phyloP scores from a whole-genome alignment of 2,113 vertebrate genomes.

The Bostrychus sinensis region DNA sequence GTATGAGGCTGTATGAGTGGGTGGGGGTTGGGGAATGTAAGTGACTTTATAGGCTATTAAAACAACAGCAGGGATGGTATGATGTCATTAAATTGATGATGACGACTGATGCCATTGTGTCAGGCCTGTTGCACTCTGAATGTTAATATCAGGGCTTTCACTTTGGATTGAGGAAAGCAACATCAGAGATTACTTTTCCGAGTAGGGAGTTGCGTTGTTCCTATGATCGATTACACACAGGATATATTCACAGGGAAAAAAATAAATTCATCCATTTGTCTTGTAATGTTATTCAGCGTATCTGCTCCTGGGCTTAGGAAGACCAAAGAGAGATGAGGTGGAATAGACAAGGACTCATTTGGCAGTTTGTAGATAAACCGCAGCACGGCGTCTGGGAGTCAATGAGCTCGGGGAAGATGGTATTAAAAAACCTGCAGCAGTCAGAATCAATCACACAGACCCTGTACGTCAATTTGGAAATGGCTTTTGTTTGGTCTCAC shows the following conservation, averaged over 20 bases:
- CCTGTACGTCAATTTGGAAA: slow-evolving; percentile 77
- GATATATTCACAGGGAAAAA: slow-evolving; percentile 14
- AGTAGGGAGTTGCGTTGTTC: slow-evolving; percentile 16
- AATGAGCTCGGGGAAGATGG: slow-evolving; percentile 74
- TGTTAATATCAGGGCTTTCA: slow-evolving; percentile 21
- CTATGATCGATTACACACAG: slow-evolving; percentile 32
- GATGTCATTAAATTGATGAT: slow-evolving; percentile 33
- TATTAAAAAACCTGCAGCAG: slow-evolving; percentile 78
- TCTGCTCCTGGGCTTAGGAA: neutral
- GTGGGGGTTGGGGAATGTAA: neutral
- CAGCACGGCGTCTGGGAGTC: slow-evolving; percentile 71
- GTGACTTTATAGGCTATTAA: slow-evolving; percentile 6
- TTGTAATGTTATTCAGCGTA: slow-evolving; percentile 28
- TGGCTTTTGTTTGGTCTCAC: slow-evolving; percentile 76
- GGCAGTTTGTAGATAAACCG: slow-evolving; percentile 75
- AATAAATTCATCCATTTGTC: slow-evolving; percentile 41
- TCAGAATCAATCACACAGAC: slow-evolving; percentile 78
- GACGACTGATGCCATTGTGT: slow-evolving; percentile 28
- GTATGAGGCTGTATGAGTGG: neutral
- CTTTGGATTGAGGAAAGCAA: slow-evolving; percentile 1
- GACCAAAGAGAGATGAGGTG: slow-evolving; percentile 23
- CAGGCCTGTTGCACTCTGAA: neutral
- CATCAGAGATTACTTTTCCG: neutral
- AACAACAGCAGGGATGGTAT: slow-evolving; percentile 6
- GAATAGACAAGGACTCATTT: slow-evolving; percentile 56